Percentiles rank a stretch among this genome's conserved stretches.
phyloP scores from a whole-genome alignment of 2,888 invertebrate species.

The Trichogramma dendrolimi region DNA sequence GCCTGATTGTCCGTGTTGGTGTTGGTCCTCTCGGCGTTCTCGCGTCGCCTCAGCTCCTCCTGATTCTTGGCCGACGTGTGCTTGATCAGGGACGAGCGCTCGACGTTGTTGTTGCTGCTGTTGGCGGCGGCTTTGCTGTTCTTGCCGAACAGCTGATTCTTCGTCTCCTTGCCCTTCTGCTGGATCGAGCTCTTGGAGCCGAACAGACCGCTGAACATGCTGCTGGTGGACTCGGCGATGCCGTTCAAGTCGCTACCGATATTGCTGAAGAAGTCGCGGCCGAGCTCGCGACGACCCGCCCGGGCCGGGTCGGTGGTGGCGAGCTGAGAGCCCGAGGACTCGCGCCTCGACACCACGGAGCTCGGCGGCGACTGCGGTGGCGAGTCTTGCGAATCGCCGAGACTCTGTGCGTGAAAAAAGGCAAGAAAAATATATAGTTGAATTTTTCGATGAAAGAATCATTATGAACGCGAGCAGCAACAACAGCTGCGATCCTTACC shows the following conservation, averaged over 20 bases:
- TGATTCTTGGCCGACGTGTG: slow-evolving; percentile 69
- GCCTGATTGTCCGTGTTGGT: slow-evolving; percentile 88
- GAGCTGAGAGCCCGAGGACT: slow-evolving; percentile 59
- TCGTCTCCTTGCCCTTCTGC: slow-evolving; percentile 52
- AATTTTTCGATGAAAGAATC: neutral
- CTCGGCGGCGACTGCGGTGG: slow-evolving; percentile 42
- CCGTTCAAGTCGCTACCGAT: slow-evolving; percentile 91
- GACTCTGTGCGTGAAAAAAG: slow-evolving; percentile 43
- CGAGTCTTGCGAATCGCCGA: slow-evolving; percentile 54
- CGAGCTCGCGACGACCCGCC: slow-evolving; percentile 55
- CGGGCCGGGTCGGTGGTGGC: slow-evolving; percentile 59
- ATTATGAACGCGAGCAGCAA: neutral
- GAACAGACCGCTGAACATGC: slow-evolving; percentile 92
- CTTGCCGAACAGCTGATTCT: slow-evolving; percentile 61
- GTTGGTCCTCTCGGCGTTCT: slow-evolving; percentile 67
- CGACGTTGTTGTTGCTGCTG: slow-evolving; percentile 54
- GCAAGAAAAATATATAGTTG: neutral
- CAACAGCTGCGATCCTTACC: slow-evolving; percentile 49
- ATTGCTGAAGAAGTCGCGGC: slow-evolving; percentile 82
- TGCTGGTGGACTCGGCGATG: slow-evolving; percentile 86
- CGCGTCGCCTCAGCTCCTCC: slow-evolving; percentile 66
- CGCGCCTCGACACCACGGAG: slow-evolving; percentile 51
- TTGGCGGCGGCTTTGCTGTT: neutral
- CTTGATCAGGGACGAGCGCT: slow-evolving; percentile 83
- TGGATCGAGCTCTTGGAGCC: slow-evolving; percentile 55